phyloP scores from a whole-genome alignment of 2,888 invertebrate genomes.

The Exocentrus adspersus region DNA sequence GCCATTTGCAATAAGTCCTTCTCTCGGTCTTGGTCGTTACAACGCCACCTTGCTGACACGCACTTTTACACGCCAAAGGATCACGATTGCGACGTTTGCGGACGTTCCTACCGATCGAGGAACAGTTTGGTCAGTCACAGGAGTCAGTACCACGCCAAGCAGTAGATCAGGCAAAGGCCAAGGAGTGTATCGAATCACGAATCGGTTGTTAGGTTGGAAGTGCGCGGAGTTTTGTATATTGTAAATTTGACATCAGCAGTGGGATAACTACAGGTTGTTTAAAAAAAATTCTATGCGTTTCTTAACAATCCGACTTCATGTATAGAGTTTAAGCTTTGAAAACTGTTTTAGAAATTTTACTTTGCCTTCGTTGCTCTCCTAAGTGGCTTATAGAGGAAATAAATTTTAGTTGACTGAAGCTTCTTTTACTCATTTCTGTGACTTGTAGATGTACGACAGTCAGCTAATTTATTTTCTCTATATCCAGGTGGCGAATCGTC shows the following conservation, averaged over 20 bases:
- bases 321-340: slow-evolving; percentile 1
- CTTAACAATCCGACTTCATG: too few relatives aligned
- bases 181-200: neutral
- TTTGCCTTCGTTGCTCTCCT: slow-evolving; percentile 5
- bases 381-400: slow-evolving; percentile 45
- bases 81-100: slow-evolving; percentile 64
- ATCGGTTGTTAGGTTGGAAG: neutral
- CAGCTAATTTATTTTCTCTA: slow-evolving; percentile 52
- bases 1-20: slow-evolving; percentile 64
- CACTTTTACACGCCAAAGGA: slow-evolving; percentile 65
- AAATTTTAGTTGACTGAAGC: slow-evolving; percentile 51
- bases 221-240: neutral
- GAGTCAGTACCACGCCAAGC: slow-evolving; percentile 64
- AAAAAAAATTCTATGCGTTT: too few relatives aligned
- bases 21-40: slow-evolving; percentile 65
- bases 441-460: slow-evolving; percentile 37
- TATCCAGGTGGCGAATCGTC: slow-evolving; percentile 47
- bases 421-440: slow-evolving; percentile 40
- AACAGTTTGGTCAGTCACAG: slow-evolving; percentile 66
- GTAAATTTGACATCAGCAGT: slow-evolving; percentile 15
- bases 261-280: slow-evolving; percentile 13
- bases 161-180: slow-evolving; percentile 7
- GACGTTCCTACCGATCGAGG: slow-evolving; percentile 64
- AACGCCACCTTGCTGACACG: slow-evolving; percentile 65
- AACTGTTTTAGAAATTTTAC: neutral